Evolutionary conservation across 2,888 invertebrate genomes (phyloP).

Genomic region (Odontothrips loti): DNA sequence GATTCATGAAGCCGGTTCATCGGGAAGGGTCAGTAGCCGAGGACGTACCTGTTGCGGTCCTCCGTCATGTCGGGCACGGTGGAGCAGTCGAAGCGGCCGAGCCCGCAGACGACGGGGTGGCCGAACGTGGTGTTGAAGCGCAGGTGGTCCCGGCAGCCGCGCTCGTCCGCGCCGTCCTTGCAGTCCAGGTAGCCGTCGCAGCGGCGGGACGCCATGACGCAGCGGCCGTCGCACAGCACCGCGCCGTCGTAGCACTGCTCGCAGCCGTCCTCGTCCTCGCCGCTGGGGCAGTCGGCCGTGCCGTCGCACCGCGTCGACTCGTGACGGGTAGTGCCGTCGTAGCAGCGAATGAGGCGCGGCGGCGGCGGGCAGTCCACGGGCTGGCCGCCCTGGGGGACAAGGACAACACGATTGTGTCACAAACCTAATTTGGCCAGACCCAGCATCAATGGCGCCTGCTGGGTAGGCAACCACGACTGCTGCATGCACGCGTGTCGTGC

Average conservation of each 20-base stretch:
- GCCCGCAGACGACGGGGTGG: background rate
- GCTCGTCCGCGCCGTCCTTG: constrained; percentile 15
- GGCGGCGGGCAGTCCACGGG: constrained; percentile 2
- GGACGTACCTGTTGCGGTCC: background rate
- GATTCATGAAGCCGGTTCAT: too few species aligned
- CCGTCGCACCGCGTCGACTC: constrained; percentile 17
- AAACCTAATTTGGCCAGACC: too few species aligned
- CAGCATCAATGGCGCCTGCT: too few species aligned
- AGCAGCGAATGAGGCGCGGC: constrained; percentile 12
- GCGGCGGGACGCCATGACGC: constrained; percentile 45
- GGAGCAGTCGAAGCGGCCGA: constrained; percentile 10
- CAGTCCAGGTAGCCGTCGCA: constrained; percentile 14
- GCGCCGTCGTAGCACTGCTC: constrained; percentile 35
- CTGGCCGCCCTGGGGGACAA: background rate
- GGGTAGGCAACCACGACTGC: too few species aligned
- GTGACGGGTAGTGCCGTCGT: background rate
- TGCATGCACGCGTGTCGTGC: too few species aligned
- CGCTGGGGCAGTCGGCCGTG: constrained; percentile 37
- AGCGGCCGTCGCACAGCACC: constrained; percentile 44
- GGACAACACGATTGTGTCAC: too few species aligned
- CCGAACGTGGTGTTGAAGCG: background rate
- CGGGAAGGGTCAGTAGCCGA: too few species aligned
- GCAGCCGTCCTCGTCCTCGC: constrained; percentile 49
- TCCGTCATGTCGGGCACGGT: background rate
- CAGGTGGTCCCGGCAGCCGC: constrained; percentile 6